Conservation (phyloP, 2,797 vertebrate species). For the Oceanodroma leucorhoa region DNA sequence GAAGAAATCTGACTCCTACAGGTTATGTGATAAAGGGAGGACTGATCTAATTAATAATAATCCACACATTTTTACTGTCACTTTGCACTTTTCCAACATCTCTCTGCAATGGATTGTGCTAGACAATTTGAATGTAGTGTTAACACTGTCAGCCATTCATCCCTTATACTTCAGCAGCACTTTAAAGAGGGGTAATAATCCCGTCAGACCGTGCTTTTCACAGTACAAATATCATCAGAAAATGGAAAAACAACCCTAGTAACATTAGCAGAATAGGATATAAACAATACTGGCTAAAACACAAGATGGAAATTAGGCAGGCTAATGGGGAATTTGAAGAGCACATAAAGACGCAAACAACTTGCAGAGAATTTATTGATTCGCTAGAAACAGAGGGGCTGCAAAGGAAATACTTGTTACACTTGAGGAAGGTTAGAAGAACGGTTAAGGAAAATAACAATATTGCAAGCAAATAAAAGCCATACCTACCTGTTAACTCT, state of each 20-base stretch:
- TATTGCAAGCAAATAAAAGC: background rate
- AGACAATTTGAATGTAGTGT: background rate
- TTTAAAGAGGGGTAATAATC: background rate
- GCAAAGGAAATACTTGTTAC: background rate
- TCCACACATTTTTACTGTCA: background rate
- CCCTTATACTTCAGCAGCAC: background rate
- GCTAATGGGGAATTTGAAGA: slow-evolving; percentile 24
- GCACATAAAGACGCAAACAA: background rate
- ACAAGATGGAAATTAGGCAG: slow-evolving; percentile 37
- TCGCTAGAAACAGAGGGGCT: background rate
- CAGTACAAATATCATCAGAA: background rate
- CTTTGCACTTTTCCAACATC: background rate
- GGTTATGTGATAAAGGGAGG: background rate
- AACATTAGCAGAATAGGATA: background rate
- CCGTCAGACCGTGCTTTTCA: background rate
- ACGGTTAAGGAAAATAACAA: background rate
- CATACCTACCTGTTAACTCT: background rate
- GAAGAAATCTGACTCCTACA: slow-evolving; percentile 27
- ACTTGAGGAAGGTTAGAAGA: slow-evolving; percentile 12
- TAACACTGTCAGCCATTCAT: background rate
- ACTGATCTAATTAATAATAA: background rate
- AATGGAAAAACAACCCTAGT: background rate
- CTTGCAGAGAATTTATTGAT: background rate
- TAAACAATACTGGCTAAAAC: slow-evolving; percentile 34
- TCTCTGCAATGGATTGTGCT: background rate